Conservation (phyloP, 1,140 invertebrate species). For the Maniola jurtina region DNA sequence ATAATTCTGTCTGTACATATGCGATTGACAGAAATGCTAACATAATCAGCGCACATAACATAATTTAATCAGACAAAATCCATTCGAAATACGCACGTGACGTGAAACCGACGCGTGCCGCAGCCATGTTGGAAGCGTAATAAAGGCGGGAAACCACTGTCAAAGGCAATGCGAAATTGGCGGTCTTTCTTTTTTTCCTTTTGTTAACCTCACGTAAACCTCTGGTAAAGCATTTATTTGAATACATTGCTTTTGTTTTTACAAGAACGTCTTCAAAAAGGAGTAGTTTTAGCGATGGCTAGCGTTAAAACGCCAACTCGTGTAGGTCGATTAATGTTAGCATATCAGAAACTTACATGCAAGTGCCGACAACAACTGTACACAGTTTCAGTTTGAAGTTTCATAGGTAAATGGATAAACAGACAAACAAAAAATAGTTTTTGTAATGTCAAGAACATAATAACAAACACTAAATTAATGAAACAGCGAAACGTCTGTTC, state of each 20-base stretch:
- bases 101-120: background rate
- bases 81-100: background rate
- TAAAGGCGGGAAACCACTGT: background rate
- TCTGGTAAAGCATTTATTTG: background rate
- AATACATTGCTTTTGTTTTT: background rate
- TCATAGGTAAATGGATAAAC: no score
- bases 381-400: no score
- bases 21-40: background rate
- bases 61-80: conserved; percentile 3
- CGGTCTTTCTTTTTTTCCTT: background rate
- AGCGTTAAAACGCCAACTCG: no score
- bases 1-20: no score
- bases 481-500: background rate
- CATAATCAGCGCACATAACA: background rate
- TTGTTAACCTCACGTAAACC: background rate
- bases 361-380: no score
- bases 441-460: no score
- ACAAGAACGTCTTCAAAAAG: no score
- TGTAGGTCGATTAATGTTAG: no score
- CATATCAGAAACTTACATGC: no score
- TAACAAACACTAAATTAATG: background rate
- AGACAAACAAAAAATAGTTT: no score
- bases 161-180: background rate
- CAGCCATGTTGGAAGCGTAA: background rate
- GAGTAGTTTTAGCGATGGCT: no score